These are phyloP conservation scores for Eupithecia dodoneata DNA, from an alignment of 2,888 invertebrate genomes.

Conservation along the genomic window DNA sequence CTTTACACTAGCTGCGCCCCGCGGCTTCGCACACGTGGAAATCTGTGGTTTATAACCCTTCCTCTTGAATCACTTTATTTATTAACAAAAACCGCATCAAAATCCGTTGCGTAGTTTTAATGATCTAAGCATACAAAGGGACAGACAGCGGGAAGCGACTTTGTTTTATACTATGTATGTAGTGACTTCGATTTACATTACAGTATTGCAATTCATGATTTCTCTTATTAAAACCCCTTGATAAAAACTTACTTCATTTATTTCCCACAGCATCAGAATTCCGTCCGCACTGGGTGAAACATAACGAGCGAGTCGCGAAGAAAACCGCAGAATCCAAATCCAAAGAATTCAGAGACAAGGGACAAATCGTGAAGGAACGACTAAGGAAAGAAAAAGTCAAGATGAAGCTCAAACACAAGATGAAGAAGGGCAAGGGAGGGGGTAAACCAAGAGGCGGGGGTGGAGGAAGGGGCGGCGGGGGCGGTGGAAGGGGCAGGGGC, in stretches of 20 bases:
- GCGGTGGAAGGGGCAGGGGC: constrained; percentile 3
- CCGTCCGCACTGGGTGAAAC: constrained; percentile 90
- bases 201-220: not conserved
- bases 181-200: too few relatives aligned
- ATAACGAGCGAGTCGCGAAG: constrained; percentile 86
- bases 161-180: too few relatives aligned
- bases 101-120: too few relatives aligned
- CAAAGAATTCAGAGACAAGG: constrained; percentile 88
- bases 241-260: not conserved
- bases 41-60: too few relatives aligned
- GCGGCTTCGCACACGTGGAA: too few relatives aligned
- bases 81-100: too few relatives aligned
- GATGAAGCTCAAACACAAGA: constrained; percentile 77
- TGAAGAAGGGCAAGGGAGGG: constrained; percentile 63
- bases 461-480: constrained; percentile 11
- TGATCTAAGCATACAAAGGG: too few relatives aligned
- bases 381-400: constrained; percentile 86
- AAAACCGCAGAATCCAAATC: constrained; percentile 68
- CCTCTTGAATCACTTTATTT: too few relatives aligned
- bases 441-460: constrained; percentile 12
- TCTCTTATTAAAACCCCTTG: not conserved
- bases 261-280: constrained; percentile 76
- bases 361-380: constrained; percentile 91
- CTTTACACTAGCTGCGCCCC: too few relatives aligned
- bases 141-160: too few relatives aligned